Evolutionary conservation across 1,140 invertebrate species (phyloP), one percentile per base, ranked within the genome.

Genomic region (Drosophila ironensis): DNA sequence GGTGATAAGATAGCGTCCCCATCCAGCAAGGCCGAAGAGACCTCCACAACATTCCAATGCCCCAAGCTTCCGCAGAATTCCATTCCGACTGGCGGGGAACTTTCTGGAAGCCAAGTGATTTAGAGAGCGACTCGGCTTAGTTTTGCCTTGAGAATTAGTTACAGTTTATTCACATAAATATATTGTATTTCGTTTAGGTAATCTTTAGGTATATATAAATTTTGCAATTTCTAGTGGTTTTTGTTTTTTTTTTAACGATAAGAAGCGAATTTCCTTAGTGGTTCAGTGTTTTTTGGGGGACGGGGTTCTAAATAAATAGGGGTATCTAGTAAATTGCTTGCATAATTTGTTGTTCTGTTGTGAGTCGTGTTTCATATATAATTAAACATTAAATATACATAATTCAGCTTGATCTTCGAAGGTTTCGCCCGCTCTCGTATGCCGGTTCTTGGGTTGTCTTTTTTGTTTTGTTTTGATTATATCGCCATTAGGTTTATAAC

Each of bases 111-210:
- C 20, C 42, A 56, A 45, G 27, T 11, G n/a, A n/a, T n/a, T n/a
- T n/a, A 67, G 45, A 45, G 17, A 44, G 44, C 24, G 11, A 14
- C 35, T 64, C 19, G 28, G 40, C 59, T 48, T 38, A 42, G 6
- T 45, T 71, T 78, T 86, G 80, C 80, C 80, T 84, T 84, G 80
- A 84, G 80, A 84, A 84, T 84, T 84, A 86, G 80, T 86, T 84
- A 84, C 80, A 84, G 73, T 84, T 84, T 84, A 84, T 84, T 84
- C 80, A 84, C 80, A 84, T 80, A 86, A 84, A 86, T 74, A 86
- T 81, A 71, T 73, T 22, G 73, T 80, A 56, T 80, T 51, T 80
- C 63, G 41, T 72, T 72, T 72, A 54, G 30, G 33, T 69, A 53
- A 72, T 72, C 57, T n/a, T n/a, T n/a, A n/a, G n/a, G n/a, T n/a